phyloP scores from a whole-genome alignment of 2,888 invertebrate genomes.

The Amaurobius ferox region DNA sequence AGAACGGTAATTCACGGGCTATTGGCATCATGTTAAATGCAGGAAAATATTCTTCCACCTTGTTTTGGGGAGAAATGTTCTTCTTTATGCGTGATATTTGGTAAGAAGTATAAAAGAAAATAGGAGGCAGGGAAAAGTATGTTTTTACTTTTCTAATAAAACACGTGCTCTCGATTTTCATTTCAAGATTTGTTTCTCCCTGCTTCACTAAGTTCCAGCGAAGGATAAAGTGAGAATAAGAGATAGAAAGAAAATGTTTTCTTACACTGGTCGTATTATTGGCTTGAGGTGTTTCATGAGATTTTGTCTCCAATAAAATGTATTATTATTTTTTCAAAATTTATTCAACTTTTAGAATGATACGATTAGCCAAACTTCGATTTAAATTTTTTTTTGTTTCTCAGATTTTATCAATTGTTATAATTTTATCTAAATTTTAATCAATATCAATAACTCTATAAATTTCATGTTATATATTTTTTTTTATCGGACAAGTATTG shows the following conservation, averaged over 20 bases:
- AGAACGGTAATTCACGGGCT: constrained; percentile 30
- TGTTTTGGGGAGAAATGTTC: constrained; percentile 27
- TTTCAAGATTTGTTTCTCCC: constrained; percentile 19
- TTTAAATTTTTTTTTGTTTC: too few species aligned
- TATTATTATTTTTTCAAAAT: too few species aligned
- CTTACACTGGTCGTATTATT: too few species aligned
- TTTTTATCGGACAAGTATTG: too few species aligned
- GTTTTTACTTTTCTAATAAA: constrained; percentile 1
- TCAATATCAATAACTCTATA: too few species aligned
- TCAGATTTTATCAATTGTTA: too few species aligned
- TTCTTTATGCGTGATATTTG: background rate
- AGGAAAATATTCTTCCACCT: constrained; percentile 23
- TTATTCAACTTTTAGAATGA: too few species aligned
- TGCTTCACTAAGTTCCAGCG: constrained; percentile 27
- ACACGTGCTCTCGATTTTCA: constrained; percentile 17
- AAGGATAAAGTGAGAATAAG: background rate
- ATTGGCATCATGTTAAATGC: constrained; percentile 44
- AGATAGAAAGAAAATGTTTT: background rate
- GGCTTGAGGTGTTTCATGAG: too few species aligned
- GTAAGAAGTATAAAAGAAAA: constrained; percentile 16
- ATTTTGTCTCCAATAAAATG: too few species aligned
- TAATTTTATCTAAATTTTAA: too few species aligned
- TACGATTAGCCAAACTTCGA: too few species aligned
- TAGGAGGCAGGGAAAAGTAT: constrained; percentile 5
- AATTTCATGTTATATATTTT: too few species aligned